Base-by-base conservation (phyloP, 2,888 invertebrate genomes). In the Prosapia bicincta region DNA sequence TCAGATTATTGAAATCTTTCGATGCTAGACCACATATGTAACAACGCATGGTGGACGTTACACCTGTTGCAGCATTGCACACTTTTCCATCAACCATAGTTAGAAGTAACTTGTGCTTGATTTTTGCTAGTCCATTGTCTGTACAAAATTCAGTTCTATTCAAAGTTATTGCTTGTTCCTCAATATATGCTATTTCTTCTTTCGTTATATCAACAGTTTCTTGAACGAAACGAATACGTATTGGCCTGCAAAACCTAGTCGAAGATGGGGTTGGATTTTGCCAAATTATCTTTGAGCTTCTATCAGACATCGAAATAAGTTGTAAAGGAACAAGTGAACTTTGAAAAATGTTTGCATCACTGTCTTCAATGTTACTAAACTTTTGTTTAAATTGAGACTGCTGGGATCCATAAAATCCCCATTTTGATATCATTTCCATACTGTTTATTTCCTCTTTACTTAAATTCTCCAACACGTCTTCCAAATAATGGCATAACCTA, bases 261-360 rank as follows among this genome's bases (percentile, higher is more conserved):
- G 82, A 82, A 9, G 81, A 82, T 24, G 82, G 81, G 10, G 77
- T 78, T 32, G 82, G 81, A 74, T 82, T n/a, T n/a, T n/a, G n/a
- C n/a, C n/a, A n/a, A n/a, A n/a, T n/a, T n/a, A n/a, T n/a, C n/a
- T n/a, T n/a, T 83, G 76, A 82, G 78, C 81, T 1, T 20, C 79
- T 80, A 43, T 77, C 76, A 73, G 74, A 77, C 25, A 72, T 73
- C 25, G 66, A 67, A 69, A 78, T 69, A 67, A 81, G 38, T 78
- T 75, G 78, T 25, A 81, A 28, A 74, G 80, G 79, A 24, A 81
- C 80, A 73, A 82, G 77, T 5, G 72, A 82, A 70, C 79, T 81
- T n/a, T n/a, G n/a, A n/a, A n/a, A n/a, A n/a, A n/a, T n/a, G n/a
- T n/a, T n/a, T n/a, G n/a, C n/a, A n/a, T 75, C 82, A 68, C 77